Base-by-base conservation (phyloP, 2,113 vertebrate species). In the Psophia crepitans region DNA sequence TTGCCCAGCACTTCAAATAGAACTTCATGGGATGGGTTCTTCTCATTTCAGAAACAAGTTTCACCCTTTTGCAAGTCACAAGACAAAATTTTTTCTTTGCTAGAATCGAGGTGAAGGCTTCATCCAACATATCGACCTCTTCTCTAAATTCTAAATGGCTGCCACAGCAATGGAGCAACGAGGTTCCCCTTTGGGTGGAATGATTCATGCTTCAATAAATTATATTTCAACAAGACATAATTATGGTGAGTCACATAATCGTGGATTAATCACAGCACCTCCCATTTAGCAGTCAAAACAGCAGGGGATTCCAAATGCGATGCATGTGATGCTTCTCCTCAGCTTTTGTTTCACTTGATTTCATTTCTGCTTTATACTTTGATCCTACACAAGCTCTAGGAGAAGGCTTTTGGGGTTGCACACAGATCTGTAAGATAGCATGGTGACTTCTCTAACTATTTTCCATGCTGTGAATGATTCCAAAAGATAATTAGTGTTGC, bases 211-310 rank as follows among this genome's bases (percentile, higher is more conserved):
- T 95, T 97, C 97, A 98, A 96, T 96, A 98, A 98, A 97, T 97
- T 98, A 94, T 97, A 94, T 97, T 98, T 98, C 97, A 98, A 97
- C 96, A 98, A 98, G 97, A 98, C 97, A 96, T 98, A 97, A 98
- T 98, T 98, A 98, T 76, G 68, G 85, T 98, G 98, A 98, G 97
- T 98, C 98, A 98, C 93, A 96, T 98, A 98, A 98, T 98, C 97
- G 51, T 94, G 97, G 97, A 97, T 96, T 97, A 98, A 98, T 97
- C 95, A 93, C n/a, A 94, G 94, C 82, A 95, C 96, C 96, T 94
- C 97, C 98, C 97, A 96, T 98, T 97, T 91, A 97, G 94, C 96
- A 97, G 95, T 97, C 96, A 98, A 97, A 98, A 98, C 96, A 97
- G 94, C 78, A 74, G 84, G 98, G 92, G 91, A 93, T 96, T 97